Percentiles rank a stretch among this genome's conserved stretches.
These are phyloP conservation scores for Parotia lawesii DNA, from an alignment of 2,113 vertebrate genomes.

Conservation along the genomic window DNA sequence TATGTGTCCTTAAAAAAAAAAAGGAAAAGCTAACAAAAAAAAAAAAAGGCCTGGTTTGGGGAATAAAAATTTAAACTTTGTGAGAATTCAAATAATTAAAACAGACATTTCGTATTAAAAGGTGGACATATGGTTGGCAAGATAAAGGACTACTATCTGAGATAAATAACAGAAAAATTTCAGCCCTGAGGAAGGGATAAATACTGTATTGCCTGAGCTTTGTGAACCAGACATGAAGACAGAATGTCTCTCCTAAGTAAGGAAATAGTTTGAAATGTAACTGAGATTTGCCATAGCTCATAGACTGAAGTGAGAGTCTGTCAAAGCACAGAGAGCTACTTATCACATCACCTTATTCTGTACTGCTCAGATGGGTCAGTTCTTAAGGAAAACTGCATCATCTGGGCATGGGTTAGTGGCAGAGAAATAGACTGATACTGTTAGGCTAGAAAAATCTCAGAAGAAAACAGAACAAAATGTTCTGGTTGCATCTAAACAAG, in stretches of 20 bases:
- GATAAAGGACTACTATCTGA: not conserved
- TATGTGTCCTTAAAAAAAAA: not conserved
- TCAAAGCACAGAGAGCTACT: not conserved
- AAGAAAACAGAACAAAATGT: not conserved
- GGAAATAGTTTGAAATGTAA: not conserved
- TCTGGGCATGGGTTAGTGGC: not conserved
- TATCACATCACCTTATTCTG: not conserved
- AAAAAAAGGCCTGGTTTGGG: not conserved
- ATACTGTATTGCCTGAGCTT: not conserved
- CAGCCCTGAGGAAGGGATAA: not conserved
- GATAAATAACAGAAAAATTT: not conserved
- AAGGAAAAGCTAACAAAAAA: not conserved
- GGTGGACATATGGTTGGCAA: not conserved
- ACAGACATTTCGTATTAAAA: not conserved
- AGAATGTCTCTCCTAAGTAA: not conserved
- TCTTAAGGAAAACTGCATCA: not conserved
- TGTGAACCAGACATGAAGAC: not conserved
- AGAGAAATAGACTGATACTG: not conserved
- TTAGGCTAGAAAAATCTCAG: not conserved
- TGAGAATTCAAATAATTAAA: not conserved
- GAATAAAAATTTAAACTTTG: not conserved
- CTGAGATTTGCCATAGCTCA: not conserved
- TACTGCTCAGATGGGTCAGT: not conserved
- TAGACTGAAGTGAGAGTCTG: not conserved
- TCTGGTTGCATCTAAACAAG: not conserved